These are phyloP conservation scores for Leucophenga montana DNA, from an alignment of 2,888 invertebrate genomes.

Conservation along the genomic window DNA sequence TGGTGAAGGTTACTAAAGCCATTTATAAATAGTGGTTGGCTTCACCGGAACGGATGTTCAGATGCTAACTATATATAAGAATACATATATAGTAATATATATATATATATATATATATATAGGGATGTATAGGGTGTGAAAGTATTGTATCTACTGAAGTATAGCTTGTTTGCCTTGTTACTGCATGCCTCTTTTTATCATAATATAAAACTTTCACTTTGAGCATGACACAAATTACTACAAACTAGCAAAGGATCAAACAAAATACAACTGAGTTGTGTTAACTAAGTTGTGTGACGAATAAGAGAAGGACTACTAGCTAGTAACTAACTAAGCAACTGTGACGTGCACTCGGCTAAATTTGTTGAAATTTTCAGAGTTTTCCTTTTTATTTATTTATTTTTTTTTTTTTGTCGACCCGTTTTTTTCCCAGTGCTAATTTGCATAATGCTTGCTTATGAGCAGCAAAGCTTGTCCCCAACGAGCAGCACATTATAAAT, in stretches of 20 bases:
- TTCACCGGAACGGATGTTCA: no score
- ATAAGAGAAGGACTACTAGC: background rate
- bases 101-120: no score
- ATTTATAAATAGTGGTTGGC: no score
- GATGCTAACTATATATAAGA: no score
- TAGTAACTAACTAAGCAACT: constrained; percentile 14
- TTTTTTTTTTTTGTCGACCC: background rate
- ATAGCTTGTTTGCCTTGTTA: no score
- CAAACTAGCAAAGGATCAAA: background rate
- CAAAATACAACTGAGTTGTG: background rate
- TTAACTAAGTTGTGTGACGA: background rate
- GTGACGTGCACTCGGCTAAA: constrained; percentile 13
- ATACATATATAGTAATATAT: no score
- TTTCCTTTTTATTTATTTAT: background rate
- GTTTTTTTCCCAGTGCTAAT: constrained; percentile 49
- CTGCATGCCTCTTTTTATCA: no score
- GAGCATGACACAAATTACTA: background rate
- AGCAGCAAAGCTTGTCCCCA: constrained; percentile 33
- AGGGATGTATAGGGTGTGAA: no score
- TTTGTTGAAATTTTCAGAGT: background rate
- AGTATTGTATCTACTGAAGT: no score
- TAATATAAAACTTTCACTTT: constrained; percentile 1
- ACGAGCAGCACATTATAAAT: constrained; percentile 29
- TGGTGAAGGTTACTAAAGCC: no score
- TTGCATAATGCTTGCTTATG: constrained; percentile 63